Evolutionary conservation across 1,140 invertebrate species (phyloP).

Genomic region (Antheraea mylitta): DNA sequence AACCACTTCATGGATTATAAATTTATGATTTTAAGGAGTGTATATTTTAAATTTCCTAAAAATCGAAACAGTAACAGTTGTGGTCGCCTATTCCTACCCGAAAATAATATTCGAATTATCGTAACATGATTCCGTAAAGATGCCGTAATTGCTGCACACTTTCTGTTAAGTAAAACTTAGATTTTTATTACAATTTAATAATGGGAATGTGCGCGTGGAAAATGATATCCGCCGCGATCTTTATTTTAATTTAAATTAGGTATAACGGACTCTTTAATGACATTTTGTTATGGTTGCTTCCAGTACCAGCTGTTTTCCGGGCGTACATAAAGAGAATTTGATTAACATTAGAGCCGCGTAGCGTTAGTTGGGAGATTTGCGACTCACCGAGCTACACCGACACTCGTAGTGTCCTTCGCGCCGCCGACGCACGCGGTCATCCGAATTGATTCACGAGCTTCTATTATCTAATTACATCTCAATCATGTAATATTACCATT

Average conservation of each 20-base stretch:
- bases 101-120: background rate
- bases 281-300: slow-evolving; percentile 78
- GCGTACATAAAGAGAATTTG: slow-evolving; percentile 79
- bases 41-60: too few species aligned
- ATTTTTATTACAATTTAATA: too few species aligned
- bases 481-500: slow-evolving; percentile 9
- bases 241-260: slow-evolving; percentile 45
- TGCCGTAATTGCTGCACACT: too few species aligned
- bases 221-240: background rate
- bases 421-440: slow-evolving; percentile 23
- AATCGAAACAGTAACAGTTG: too few species aligned
- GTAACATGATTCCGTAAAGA: too few species aligned
- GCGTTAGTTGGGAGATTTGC: slow-evolving; percentile 32
- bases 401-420: slow-evolving; percentile 14
- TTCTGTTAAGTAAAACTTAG: too few species aligned
- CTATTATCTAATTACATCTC: slow-evolving; percentile 11
- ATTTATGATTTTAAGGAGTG: too few species aligned
- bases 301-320: slow-evolving; percentile 88
- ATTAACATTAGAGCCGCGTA: slow-evolving; percentile 57
- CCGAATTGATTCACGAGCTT: slow-evolving; percentile 34
- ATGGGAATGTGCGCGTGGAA: background rate
- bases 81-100: background rate
- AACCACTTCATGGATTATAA: background rate
- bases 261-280: slow-evolving; percentile 4
- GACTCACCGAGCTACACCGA: slow-evolving; percentile 19